These are phyloP conservation scores for Calidris pygmaea DNA, from an alignment of 2,113 vertebrate species.

Conservation along the genomic window DNA sequence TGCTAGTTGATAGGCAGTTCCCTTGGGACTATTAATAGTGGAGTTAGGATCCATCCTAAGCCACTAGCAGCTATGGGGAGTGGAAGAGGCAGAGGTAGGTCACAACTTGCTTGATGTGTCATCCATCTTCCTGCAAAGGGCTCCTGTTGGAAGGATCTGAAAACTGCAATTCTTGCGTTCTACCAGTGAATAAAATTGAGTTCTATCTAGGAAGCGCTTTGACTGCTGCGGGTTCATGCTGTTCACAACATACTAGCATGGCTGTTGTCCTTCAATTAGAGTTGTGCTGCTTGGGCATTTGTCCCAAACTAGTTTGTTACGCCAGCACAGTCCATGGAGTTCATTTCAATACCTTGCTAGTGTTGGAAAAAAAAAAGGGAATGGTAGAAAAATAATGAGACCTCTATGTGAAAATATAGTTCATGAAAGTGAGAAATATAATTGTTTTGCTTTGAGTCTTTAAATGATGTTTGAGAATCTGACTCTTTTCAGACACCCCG, in stretches of 20 bases:
- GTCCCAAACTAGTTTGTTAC: not conserved
- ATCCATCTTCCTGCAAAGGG: not conserved
- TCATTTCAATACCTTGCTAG: not conserved
- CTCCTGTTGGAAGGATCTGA: not conserved
- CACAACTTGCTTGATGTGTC: not conserved
- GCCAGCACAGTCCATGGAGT: not conserved
- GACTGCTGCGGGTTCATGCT: not conserved
- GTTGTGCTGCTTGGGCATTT: not conserved
- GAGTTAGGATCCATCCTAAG: not conserved
- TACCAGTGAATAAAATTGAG: not conserved
- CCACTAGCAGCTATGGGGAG: not conserved
- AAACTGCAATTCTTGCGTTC: not conserved
- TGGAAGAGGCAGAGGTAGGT: not conserved
- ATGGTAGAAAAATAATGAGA: not conserved
- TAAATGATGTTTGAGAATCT: not conserved
- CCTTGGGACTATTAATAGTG: not conserved
- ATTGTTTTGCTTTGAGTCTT: not conserved
- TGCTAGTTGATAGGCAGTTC: not conserved
- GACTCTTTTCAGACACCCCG: not conserved
- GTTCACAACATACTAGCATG: not conserved
- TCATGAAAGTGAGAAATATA: not conserved
- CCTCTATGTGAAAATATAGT: not conserved
- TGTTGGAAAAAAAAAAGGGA: not conserved
- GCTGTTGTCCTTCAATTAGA: not conserved
- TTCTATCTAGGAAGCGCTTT: not conserved